Percentiles rank a stretch among this genome's conserved stretches.
phyloP scores from a whole-genome alignment of 2,797 vertebrate genomes.

The Peromyscus aztecus region DNA sequence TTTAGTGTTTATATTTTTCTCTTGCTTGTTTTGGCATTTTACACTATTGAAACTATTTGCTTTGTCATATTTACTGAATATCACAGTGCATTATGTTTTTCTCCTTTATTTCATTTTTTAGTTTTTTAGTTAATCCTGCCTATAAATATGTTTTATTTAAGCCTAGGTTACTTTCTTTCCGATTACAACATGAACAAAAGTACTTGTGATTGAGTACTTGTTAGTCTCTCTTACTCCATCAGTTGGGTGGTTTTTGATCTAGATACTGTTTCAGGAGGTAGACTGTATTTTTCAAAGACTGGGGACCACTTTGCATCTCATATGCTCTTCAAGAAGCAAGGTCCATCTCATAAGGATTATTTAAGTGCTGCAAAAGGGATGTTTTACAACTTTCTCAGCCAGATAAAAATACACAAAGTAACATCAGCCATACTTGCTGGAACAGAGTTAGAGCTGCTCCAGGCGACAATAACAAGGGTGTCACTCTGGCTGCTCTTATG shows the following conservation, averaged over 20 bases:
- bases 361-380: neutral
- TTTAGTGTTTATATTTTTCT: neutral
- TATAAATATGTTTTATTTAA: neutral
- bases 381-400: neutral
- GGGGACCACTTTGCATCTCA: neutral
- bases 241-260: neutral
- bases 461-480: neutral
- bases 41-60: neutral
- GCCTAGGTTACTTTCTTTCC: neutral
- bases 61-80: neutral
- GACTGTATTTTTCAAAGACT: neutral
- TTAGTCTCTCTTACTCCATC: neutral
- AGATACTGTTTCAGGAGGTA: neutral
- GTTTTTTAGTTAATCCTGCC: neutral
- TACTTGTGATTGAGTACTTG: neutral
- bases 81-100: neutral
- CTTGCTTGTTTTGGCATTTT: slow-evolving; percentile 50
- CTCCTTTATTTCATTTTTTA: neutral
- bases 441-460: neutral
- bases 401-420: neutral
- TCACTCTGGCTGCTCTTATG: neutral
- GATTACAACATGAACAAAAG: neutral
- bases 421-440: neutral
- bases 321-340: neutral
- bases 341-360: neutral